These are phyloP conservation scores for Cynopterus sphinx DNA, from an alignment of 2,797 vertebrate species.

Conservation along the genomic window DNA sequence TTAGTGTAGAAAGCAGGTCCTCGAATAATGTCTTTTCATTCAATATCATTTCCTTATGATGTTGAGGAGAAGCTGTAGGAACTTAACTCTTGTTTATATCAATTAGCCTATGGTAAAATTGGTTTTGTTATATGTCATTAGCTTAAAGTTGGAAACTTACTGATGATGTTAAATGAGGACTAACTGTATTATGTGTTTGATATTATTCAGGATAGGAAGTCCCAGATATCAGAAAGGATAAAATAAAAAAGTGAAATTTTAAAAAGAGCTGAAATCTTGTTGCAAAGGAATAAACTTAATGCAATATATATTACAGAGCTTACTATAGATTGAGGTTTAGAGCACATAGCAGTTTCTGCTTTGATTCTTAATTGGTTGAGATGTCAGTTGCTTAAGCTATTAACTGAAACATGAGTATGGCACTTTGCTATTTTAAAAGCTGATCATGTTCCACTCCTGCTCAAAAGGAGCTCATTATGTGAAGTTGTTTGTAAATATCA, in stretches of 20 bases:
- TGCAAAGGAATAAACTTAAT: conserved; percentile 54
- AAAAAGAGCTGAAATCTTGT: conserved; percentile 56
- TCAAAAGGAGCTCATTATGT: background rate
- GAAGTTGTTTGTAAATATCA: background rate
- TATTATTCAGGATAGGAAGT: conserved; percentile 74
- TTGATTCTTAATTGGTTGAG: conserved; percentile 68
- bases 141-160: background rate
- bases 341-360: conserved; percentile 20
- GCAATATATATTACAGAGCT: background rate
- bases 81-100: background rate
- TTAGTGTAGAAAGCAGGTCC: background rate
- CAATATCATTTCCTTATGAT: background rate
- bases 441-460: background rate
- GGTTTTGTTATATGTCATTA: background rate
- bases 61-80: background rate
- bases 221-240: conserved; percentile 67
- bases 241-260: conserved; percentile 45
- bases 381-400: conserved; percentile 61
- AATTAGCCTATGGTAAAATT: background rate
- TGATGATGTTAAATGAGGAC: background rate
- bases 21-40: background rate
- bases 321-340: conserved; percentile 19
- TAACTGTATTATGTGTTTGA: conserved; percentile 17
- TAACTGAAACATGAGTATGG: conserved; percentile 25
- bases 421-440: conserved; percentile 33